Evolutionary conservation across 1,140 invertebrate genomes (phyloP).

Genomic region (Bathynomus jamesi): DNA sequence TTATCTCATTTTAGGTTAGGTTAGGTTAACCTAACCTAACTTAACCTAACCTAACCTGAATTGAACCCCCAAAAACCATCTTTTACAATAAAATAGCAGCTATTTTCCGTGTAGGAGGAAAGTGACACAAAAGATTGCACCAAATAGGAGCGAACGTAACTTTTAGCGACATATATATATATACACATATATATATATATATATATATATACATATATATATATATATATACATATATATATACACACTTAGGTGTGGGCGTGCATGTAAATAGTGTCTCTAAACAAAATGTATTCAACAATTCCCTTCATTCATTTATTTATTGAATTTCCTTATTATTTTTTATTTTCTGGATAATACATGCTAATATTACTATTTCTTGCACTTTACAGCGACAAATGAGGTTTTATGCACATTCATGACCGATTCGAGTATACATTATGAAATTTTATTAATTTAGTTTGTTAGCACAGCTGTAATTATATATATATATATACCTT

Average conservation of each 20-base stretch:
- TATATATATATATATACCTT: slow-evolving; percentile 6
- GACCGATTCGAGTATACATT: not conserved
- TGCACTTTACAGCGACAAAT: not conserved
- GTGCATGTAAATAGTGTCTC: slow-evolving; percentile 5
- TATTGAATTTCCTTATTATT: not conserved
- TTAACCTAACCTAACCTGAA: too few species aligned
- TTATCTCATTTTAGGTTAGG: too few species aligned
- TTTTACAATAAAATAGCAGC: too few species aligned
- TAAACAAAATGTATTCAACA: not conserved
- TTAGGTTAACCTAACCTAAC: too few species aligned
- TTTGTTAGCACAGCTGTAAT: not conserved
- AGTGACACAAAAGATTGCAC: not conserved
- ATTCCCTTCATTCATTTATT: too few species aligned
- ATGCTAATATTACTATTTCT: not conserved
- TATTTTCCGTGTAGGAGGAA: too few species aligned
- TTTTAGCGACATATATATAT: not conserved
- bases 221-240: slow-evolving; percentile 11
- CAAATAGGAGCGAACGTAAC: not conserved
- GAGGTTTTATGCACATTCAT: too few species aligned
- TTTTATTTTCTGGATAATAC: not conserved
- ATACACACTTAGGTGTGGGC: slow-evolving; percentile 4
- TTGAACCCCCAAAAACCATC: too few species aligned
- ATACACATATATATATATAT: slow-evolving; percentile 14
- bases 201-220: slow-evolving; percentile 18
- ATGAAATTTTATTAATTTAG: not conserved